Evolutionary conservation across 2,888 invertebrate species (phyloP).

Genomic region (Tortrix viridana): DNA sequence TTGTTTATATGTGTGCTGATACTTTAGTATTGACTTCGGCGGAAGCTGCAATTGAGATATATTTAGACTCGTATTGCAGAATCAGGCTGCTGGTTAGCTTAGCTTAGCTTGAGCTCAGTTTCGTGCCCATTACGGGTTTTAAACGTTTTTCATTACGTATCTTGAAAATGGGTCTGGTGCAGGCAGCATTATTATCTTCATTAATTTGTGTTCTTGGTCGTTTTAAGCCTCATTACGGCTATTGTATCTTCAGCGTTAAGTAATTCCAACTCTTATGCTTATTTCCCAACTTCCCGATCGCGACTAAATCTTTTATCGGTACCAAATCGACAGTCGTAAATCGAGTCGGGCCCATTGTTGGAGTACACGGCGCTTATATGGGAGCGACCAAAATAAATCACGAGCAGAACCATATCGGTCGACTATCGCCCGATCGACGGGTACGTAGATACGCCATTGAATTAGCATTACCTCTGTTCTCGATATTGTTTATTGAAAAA

Average conservation of each 20-base stretch:
- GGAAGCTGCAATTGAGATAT: conserved; percentile 17
- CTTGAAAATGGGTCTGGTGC: not conserved
- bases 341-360: conserved; percentile 77
- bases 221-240: not conserved
- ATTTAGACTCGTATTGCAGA: conserved; percentile 11
- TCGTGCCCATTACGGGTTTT: too few relatives aligned
- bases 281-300: conserved; percentile 44
- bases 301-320: conserved; percentile 77
- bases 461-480: conserved; percentile 80
- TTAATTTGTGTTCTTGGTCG: not conserved
- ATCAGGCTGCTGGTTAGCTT: not conserved
- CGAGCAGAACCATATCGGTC: conserved; percentile 80
- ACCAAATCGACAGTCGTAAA: conserved; percentile 81
- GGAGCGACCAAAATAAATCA: conserved; percentile 82
- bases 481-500: conserved; percentile 58
- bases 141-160: too few relatives aligned
- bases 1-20: conserved; percentile 39
- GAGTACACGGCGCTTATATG: conserved; percentile 77
- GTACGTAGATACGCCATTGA: conserved; percentile 78
- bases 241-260: conserved; percentile 21
- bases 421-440: conserved; percentile 74
- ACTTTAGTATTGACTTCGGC: conserved; percentile 19
- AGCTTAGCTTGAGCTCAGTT: not conserved
- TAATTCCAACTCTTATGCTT: conserved; percentile 23
- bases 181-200: not conserved